Evolutionary conservation across 2,113 vertebrate species (phyloP).

Genomic region (Saccopteryx bilineata): DNA sequence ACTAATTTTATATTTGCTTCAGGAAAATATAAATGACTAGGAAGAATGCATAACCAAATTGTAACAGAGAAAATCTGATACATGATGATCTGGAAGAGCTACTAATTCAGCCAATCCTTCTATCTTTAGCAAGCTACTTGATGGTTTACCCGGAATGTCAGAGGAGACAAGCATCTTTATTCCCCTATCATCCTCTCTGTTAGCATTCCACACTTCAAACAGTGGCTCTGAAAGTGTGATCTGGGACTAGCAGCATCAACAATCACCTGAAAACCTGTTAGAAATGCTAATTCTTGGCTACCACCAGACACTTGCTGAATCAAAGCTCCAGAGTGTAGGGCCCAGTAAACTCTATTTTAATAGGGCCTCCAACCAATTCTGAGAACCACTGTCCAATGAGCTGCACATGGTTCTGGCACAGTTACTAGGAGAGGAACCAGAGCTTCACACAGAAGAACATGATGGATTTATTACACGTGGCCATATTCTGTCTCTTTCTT

Average conservation of each 20-base stretch:
- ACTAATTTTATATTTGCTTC: constrained; percentile 42
- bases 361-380: not conserved
- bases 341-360: not conserved
- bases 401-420: not conserved
- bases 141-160: not conserved
- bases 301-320: not conserved
- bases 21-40: not conserved
- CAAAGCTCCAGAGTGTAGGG: not conserved
- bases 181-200: not conserved
- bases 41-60: not conserved
- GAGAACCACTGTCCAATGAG: not conserved
- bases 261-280: not conserved
- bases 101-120: not conserved
- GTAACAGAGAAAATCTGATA: not conserved
- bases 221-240: not conserved
- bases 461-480: not conserved
- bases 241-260: not conserved
- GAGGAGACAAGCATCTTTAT: not conserved
- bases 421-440: not conserved
- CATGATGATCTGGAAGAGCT: not conserved
- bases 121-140: not conserved
- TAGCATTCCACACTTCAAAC: not conserved
- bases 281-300: not conserved
- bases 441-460: not conserved
- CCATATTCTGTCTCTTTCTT: not conserved